Percentiles rank a stretch among this genome's conserved stretches.
Conservation (phyloP, 1,140 invertebrate species). For the Uloborus diversus region DNA sequence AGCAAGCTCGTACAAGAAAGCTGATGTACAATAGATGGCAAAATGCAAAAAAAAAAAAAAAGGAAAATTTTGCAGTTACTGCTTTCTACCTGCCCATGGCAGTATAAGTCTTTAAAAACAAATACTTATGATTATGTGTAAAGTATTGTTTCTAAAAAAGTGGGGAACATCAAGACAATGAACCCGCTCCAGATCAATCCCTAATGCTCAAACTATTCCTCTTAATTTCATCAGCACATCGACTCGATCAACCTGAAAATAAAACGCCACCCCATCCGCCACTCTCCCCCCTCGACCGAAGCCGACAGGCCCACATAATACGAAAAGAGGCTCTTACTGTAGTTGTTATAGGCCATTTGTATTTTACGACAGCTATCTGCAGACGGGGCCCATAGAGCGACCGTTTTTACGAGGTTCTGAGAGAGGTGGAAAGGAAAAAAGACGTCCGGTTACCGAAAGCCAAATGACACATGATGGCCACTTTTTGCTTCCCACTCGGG, state of each 20-base stretch:
- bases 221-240: no score
- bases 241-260: background rate
- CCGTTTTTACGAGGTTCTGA: conserved; percentile 43
- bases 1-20: no score
- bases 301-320: conserved; percentile 24
- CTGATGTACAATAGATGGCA: no score
- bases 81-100: no score
- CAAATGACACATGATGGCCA: conserved; percentile 51
- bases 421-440: conserved; percentile 18
- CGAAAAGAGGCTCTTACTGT: conserved; percentile 23
- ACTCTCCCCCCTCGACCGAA: background rate
- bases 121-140: no score
- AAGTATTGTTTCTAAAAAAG: no score
- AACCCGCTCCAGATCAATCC: no score
- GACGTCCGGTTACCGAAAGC: conserved; percentile 38
- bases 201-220: no score
- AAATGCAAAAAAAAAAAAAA: no score
- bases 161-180: no score
- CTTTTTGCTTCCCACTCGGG: conserved; percentile 7
- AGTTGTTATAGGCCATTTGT: conserved; percentile 48
- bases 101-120: no score
- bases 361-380: conserved; percentile 39
- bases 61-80: no score
- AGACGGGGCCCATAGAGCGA: conserved; percentile 11
- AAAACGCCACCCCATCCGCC: background rate